Conservation (phyloP, 1,140 invertebrate genomes). For the Ceratina australensis region DNA sequence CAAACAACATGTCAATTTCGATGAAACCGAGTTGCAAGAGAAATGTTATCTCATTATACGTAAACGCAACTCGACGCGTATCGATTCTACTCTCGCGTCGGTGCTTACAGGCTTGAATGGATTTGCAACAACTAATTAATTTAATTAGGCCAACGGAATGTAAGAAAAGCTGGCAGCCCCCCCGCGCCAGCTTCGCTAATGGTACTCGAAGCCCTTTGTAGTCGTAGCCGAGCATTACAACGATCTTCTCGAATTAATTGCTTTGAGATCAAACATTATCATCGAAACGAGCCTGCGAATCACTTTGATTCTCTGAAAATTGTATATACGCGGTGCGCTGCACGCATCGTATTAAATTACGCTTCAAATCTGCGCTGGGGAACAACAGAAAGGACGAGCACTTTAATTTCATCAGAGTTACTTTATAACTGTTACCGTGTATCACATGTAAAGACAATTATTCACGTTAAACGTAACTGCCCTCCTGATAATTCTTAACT, state of each 20-base stretch:
- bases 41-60: background rate
- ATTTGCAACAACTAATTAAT: background rate
- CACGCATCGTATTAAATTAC: background rate
- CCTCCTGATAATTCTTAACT: too few relatives aligned
- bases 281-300: background rate
- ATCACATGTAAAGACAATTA: too few relatives aligned
- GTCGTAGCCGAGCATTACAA: background rate
- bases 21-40: background rate
- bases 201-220: background rate
- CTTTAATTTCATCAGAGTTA: too few relatives aligned
- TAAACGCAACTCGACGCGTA: background rate
- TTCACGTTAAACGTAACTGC: too few relatives aligned
- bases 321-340: too few relatives aligned
- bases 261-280: background rate
- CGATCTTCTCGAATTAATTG: background rate
- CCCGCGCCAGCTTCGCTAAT: background rate
- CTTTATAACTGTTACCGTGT: too few relatives aligned
- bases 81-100: background rate
- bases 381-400: too few relatives aligned
- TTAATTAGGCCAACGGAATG: constrained; percentile 1
- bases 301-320: background rate
- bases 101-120: background rate
- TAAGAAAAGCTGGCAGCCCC: background rate
- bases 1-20: background rate
- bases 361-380: background rate